phyloP scores from a whole-genome alignment of 2,797 vertebrate species.

The Micropoecilia bifurca region DNA sequence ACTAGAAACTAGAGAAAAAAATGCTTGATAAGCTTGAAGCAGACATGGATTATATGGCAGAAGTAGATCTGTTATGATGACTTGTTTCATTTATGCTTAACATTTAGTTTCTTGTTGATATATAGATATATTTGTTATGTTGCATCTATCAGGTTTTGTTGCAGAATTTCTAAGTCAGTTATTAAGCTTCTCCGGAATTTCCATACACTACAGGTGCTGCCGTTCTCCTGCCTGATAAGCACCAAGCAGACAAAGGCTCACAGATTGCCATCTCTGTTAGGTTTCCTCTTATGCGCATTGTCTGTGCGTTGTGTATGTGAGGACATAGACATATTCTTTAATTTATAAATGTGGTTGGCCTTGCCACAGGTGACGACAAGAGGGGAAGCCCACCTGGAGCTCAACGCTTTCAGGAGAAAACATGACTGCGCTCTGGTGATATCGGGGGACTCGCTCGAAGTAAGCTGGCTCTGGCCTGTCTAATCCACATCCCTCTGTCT shows the following conservation, averaged over 20 bases:
- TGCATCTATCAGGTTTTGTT: neutral
- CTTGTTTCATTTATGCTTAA: neutral
- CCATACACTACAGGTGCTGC: constrained; percentile 23
- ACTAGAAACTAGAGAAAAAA: no score
- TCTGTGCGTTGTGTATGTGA: neutral
- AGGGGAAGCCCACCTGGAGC: constrained; percentile 95
- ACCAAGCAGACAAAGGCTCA: constrained; percentile 11
- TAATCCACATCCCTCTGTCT: constrained; percentile 20
- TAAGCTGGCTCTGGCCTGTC: constrained; percentile 49
- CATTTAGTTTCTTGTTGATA: neutral
- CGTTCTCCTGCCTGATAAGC: constrained; percentile 42
- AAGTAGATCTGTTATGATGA: neutral
- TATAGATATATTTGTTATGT: neutral
- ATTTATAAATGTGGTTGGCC: constrained; percentile 42
- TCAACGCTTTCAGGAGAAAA: constrained; percentile 96
- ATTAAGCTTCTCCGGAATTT: constrained; percentile 1
- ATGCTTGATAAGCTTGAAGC: neutral
- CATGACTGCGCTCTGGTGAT: constrained; percentile 97
- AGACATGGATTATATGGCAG: neutral
- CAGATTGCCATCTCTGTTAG: constrained; percentile 37
- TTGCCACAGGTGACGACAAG: constrained; percentile 90
- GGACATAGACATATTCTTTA: neutral
- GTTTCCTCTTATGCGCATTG: neutral
- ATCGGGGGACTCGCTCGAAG: constrained; percentile 96
- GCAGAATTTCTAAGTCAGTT: neutral